These are phyloP conservation scores for Aldabrachelys gigantea DNA, from an alignment of 2,113 vertebrate species.

Conservation along the genomic window DNA sequence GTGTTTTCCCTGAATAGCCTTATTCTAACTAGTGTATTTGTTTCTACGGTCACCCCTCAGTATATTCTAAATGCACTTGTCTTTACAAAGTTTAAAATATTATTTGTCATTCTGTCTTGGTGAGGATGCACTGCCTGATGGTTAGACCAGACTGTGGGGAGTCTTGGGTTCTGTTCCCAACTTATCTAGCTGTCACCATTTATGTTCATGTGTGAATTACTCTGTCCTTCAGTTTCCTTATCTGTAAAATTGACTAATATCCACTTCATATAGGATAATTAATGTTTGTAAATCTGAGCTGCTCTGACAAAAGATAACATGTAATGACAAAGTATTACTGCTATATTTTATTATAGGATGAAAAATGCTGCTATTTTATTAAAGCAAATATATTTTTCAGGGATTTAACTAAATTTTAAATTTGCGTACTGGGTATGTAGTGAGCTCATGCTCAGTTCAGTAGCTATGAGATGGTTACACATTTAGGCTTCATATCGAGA, in stretches of 20 bases:
- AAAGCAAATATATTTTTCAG: not conserved
- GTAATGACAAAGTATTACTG: accelerated
- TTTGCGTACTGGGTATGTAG: not conserved
- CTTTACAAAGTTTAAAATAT: not conserved
- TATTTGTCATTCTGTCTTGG: not conserved
- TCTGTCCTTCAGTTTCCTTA: not conserved
- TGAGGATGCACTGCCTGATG: not conserved
- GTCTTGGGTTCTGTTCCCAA: not conserved
- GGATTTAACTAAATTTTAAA: not conserved
- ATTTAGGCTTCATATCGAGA: not conserved
- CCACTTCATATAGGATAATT: not conserved
- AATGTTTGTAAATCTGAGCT: not conserved
- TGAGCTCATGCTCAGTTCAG: not conserved
- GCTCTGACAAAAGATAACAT: accelerated
- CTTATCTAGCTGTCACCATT: not conserved
- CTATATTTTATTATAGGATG: not conserved
- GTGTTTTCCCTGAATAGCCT: not conserved
- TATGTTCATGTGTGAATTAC: not conserved
- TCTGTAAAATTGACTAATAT: not conserved
- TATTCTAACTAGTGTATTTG: not conserved
- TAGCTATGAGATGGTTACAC: not conserved
- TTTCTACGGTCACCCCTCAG: not conserved
- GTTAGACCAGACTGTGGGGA: not conserved
- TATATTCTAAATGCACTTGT: not conserved
- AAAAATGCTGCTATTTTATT: not conserved